Base-by-base conservation (phyloP, 1,140 invertebrate genomes). In the Aphelinus atriplicis region DNA sequence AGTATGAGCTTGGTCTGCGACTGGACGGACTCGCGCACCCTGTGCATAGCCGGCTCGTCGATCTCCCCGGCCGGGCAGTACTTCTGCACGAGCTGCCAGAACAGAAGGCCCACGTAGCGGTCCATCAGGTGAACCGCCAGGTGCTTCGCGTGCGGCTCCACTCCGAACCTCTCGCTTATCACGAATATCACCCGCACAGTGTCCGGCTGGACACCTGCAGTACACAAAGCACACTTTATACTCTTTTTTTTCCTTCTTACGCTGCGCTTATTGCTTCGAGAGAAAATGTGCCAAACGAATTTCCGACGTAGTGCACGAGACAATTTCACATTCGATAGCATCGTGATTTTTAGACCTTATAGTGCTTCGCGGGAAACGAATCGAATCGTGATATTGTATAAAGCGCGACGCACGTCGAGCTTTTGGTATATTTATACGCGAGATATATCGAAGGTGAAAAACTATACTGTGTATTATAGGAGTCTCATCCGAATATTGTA, bases 61-160 rank as follows among this genome's bases (percentile, higher is more conserved):
- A 51, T 56, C 72, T 65, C 78, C 78, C 81, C 6, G 56, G 46
- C 9, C 7, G 51, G 4, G 4, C 4, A 53, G 51, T 4, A 53
- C 26, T 26, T 78, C 70, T 10, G 65, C 58, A 0, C 46, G 4
- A 81, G 7, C 71, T 86, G 76, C 78, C 78, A 82, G 64, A 84
- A 86, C 7, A 80, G 58, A 45, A 78, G 81, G 47, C 75, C 81
- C 71, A 85, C 80, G 62, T 83, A 84, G 69, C 77, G 82, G 46
- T 88, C 85, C 10, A 83, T 86, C 9, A 87, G 77, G 57, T 85
- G 81, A 3, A 88, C 72, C 2, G 86, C 79, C 47, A 85, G 57
- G 61, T 86, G 86, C 65, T 80, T 86, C 4, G 81, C 80, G 10
- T 82, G 72, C 3, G 79, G 66, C 1, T 71, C 69, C 9, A 86